Evolutionary conservation across 2,888 invertebrate genomes (phyloP).

Genomic region (Rhyacophila evoluta): DNA sequence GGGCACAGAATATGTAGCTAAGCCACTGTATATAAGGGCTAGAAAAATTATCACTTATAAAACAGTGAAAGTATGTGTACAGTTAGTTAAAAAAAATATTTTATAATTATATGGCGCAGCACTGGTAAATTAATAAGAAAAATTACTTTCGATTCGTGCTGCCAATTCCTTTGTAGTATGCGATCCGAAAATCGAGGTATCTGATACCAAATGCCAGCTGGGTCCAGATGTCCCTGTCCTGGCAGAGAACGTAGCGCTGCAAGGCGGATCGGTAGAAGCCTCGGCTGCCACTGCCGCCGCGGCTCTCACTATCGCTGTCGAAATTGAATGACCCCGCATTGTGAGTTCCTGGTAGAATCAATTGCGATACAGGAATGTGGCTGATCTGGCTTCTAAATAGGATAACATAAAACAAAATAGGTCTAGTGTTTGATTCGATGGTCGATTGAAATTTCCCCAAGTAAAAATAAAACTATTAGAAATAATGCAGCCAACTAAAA

Average conservation of each 20-base stretch:
- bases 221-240: conserved; percentile 84
- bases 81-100: too few species aligned
- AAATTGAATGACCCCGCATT: conserved; percentile 70
- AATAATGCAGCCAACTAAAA: too few species aligned
- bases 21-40: too few species aligned
- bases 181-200: conserved; percentile 84
- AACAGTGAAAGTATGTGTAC: too few species aligned
- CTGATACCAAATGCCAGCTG: conserved; percentile 88
- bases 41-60: too few species aligned
- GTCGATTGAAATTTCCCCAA: too few species aligned
- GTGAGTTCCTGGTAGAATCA: conserved; percentile 70
- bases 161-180: conserved; percentile 68
- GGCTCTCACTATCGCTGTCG: conserved; percentile 66
- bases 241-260: conserved; percentile 67
- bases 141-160: conserved; percentile 1
- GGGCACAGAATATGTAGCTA: too few species aligned
- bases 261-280: conserved; percentile 26
- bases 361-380: conserved; percentile 63
- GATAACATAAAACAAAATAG: too few species aligned
- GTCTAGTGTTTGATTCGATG: too few species aligned
- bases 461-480: too few species aligned
- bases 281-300: conserved; percentile 57
- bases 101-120: too few species aligned
- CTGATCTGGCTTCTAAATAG: conserved; percentile 62
- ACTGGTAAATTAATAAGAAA: too few species aligned